Evolutionary conservation across 1,140 invertebrate genomes (phyloP), one percentile per base, ranked within the genome.

Genomic region (Drosophila tani): DNA sequence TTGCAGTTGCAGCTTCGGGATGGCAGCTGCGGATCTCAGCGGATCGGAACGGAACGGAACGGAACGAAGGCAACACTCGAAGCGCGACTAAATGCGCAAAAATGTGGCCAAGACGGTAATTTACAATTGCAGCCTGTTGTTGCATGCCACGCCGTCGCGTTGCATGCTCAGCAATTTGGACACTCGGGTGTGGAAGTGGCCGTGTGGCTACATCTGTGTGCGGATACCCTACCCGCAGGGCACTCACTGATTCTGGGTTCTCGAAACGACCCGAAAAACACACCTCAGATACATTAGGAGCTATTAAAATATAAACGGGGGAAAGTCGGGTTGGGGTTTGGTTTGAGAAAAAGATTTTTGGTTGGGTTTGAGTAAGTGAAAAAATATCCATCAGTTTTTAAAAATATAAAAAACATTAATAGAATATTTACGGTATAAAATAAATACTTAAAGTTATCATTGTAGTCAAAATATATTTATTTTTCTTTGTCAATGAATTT

Each of bases 81-180:
- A 88, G 85, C 85, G 84, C 84, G 85, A 88, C 84, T 88, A 88
- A 90, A 90, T 88, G 84, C 81, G 85, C 84, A 88, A 88, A 87
- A 88, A 88, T 88, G 81, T 88, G 82, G 84, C 84, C 87, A 88
- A 88, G 84, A 90, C 85, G 73, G 85, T 88, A 88, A 88, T 88
- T 88, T 90, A 84, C 85, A 88, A 88, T 90, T 88, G 85, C 85
- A 88, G 51, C 55, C 77, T 67, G 53, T 59, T 74, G 71, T 77
- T 77, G 75, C 74, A 66, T 68, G 62, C 73, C 73, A 77, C 74
- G 56, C 35, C 53, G 41, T 32, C 65, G 46, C 63, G 63, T 45
- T 66, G 63, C 63, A 67, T 68, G 65, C 55, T 77, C 69, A 56
- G 59, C 47, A 56, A 60, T 73, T 74, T 55, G 49, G 43, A 56